Evolutionary conservation across 1,140 invertebrate genomes (phyloP).

Genomic region (Drosophila kikkawai): DNA sequence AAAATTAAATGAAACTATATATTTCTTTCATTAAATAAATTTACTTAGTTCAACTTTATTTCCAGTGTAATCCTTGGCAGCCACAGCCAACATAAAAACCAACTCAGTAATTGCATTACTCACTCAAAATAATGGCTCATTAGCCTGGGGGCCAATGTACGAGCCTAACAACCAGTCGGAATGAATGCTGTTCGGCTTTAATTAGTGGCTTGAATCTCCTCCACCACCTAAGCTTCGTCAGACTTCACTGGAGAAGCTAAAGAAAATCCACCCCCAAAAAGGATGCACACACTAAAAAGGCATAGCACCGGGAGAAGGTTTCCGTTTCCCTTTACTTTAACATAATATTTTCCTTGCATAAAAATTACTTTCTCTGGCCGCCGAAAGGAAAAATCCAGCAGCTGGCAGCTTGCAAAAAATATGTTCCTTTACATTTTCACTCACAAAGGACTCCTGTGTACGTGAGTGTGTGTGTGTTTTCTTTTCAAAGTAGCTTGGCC

Average conservation of each 20-base stretch:
- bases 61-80: not conserved
- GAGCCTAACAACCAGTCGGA: constrained; percentile 11
- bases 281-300: constrained; percentile 5
- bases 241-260: not conserved
- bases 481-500: constrained; percentile 16
- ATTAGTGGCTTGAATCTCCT: constrained; percentile 26
- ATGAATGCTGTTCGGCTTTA: constrained; percentile 19
- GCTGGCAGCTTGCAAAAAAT: constrained; percentile 23
- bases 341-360: constrained; percentile 10
- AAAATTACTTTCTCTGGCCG: not conserved
- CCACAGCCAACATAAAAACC: constrained; percentile 17
- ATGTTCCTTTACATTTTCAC: not conserved
- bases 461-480: constrained; percentile 8
- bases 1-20: not conserved
- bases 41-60: not conserved
- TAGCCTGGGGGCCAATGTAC: constrained; percentile 24
- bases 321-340: not conserved
- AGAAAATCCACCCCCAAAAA: constrained; percentile 1
- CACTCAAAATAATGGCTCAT: constrained; percentile 67
- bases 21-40: not conserved
- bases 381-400: constrained; percentile 19
- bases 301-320: not conserved
- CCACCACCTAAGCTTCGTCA: constrained; percentile 3
- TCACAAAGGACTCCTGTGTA: constrained; percentile 7
- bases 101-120: constrained; percentile 61